These are phyloP conservation scores for Myotis davidii DNA, from an alignment of 2,113 vertebrate genomes.

Conservation along the genomic window DNA sequence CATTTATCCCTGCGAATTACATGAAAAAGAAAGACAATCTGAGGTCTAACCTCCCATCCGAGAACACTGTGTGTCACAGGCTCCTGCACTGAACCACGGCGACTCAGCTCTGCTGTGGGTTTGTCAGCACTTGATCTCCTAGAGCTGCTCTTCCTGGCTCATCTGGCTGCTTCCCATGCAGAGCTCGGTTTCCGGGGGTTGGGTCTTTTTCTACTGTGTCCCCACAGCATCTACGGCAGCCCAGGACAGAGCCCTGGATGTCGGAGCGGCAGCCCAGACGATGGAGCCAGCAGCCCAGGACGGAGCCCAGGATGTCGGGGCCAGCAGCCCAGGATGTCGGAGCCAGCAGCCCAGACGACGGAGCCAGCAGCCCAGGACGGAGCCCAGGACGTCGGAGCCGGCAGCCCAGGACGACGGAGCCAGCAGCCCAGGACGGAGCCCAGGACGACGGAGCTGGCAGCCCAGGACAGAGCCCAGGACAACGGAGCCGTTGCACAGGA, in stretches of 20 bases:
- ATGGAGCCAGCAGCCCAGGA: too few relatives aligned
- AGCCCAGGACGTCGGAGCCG: not conserved
- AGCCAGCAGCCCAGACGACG: too few relatives aligned
- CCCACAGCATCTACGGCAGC: not conserved
- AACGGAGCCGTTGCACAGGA: not conserved
- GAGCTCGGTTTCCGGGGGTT: not conserved
- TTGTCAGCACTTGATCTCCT: not conserved
- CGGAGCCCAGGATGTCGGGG: not conserved
- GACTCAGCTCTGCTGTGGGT: not conserved
- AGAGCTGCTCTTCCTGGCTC: not conserved
- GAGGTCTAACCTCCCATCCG: not conserved
- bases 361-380: too few relatives aligned
- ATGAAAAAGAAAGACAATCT: not conserved
- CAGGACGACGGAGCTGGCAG: too few relatives aligned
- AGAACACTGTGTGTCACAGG: not conserved
- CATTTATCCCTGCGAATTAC: not conserved
- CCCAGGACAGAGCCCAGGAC: too few relatives aligned
- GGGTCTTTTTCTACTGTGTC: not conserved
- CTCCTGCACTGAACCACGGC: not conserved
- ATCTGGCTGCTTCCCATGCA: not conserved
- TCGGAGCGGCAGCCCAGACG: too few relatives aligned
- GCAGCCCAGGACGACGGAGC: too few relatives aligned
- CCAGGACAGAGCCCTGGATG: too few relatives aligned
- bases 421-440: not conserved
- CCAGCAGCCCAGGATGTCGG: too few relatives aligned